Percentiles rank a stretch among this genome's conserved stretches.
Evolutionary conservation across 2,797 vertebrate species (phyloP).

Genomic region (Lophius americanus): DNA sequence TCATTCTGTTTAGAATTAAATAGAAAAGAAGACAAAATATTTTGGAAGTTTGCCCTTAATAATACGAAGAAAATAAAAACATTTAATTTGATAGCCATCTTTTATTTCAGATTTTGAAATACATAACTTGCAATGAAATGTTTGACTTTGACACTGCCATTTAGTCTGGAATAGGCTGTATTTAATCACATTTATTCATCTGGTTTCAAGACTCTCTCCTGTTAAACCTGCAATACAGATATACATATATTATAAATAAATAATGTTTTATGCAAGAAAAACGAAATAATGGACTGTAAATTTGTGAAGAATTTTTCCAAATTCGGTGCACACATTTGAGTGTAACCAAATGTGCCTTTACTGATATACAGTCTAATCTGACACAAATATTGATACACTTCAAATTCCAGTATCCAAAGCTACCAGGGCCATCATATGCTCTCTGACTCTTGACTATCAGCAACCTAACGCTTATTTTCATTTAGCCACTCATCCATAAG

Average conservation of each 20-base stretch:
- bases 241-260: slow-evolving; percentile 73
- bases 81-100: slow-evolving; percentile 54
- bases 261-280: slow-evolving; percentile 76
- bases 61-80: slow-evolving; percentile 35
- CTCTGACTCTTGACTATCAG: slow-evolving; percentile 21
- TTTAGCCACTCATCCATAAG: slow-evolving; percentile 20
- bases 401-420: slow-evolving; percentile 35
- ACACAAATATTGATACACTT: slow-evolving; percentile 30
- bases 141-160: slow-evolving; percentile 70
- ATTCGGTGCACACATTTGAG: slow-evolving; percentile 52
- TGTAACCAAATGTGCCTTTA: slow-evolving; percentile 58
- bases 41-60: neutral
- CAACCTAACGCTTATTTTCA: slow-evolving; percentile 14
- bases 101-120: slow-evolving; percentile 81
- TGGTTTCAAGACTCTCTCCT: slow-evolving; percentile 65
- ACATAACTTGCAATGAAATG: slow-evolving; percentile 80
- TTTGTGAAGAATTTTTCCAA: slow-evolving; percentile 49
- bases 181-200: slow-evolving; percentile 74
- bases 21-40: neutral
- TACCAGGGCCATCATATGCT: slow-evolving; percentile 29
- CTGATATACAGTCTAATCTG: slow-evolving; percentile 30
- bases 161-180: slow-evolving; percentile 71
- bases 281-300: slow-evolving; percentile 67
- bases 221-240: slow-evolving; percentile 72
- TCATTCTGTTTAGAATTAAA: neutral